Evolutionary conservation across 2,797 vertebrate species (phyloP).

Genomic region (Sebastes hubbsi): DNA sequence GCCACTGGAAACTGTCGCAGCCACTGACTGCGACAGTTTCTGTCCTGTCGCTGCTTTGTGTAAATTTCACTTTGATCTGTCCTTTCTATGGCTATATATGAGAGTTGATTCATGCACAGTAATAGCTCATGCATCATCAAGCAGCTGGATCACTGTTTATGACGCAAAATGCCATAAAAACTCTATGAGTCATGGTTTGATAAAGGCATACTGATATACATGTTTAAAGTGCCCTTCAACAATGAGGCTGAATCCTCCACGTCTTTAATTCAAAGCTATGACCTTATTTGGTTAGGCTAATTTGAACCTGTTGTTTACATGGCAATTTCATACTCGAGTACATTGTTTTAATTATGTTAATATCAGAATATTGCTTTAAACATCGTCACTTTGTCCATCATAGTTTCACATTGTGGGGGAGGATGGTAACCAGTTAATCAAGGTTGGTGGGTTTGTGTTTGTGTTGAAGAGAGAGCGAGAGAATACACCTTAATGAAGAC

Average conservation of each 20-base stretch:
- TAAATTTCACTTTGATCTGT: slow-evolving; percentile 13
- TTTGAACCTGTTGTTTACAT: slow-evolving; percentile 9
- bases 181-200: slow-evolving; percentile 22
- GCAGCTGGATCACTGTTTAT: slow-evolving; percentile 20
- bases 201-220: neutral
- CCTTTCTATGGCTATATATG: neutral
- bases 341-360: slow-evolving; percentile 23
- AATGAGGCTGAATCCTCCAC: neutral
- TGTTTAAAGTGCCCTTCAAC: slow-evolving; percentile 19
- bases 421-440: slow-evolving; percentile 13
- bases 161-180: slow-evolving; percentile 23
- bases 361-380: slow-evolving; percentile 13
- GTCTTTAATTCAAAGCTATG: neutral
- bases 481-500: slow-evolving; percentile 1
- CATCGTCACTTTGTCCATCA: neutral
- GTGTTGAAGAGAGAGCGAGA: neutral
- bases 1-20: neutral
- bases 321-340: neutral
- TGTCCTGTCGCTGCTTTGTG: neutral
- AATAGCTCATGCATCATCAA: slow-evolving; percentile 12
- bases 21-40: neutral
- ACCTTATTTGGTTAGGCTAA: slow-evolving; percentile 19
- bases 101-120: slow-evolving; percentile 22
- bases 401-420: neutral
- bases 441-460: slow-evolving; percentile 1